Conservation (phyloP, 2,888 invertebrate species). For the Plagodis dolabraria region DNA sequence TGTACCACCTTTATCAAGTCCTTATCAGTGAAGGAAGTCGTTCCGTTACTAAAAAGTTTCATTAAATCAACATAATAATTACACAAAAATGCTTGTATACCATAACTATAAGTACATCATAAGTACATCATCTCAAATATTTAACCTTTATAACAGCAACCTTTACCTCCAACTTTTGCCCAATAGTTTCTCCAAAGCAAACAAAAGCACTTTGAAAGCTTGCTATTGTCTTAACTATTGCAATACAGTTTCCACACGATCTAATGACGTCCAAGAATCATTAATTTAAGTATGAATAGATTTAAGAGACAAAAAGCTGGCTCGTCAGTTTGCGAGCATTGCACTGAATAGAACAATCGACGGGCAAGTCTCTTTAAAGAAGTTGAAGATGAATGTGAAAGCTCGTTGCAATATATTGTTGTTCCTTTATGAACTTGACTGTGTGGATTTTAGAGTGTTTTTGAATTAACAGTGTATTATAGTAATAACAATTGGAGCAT, state of each 20-base stretch:
- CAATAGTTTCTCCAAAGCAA: slow-evolving; percentile 23
- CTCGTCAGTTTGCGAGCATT: slow-evolving; percentile 23
- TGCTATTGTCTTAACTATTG: slow-evolving; percentile 40
- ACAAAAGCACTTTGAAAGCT: slow-evolving; percentile 26
- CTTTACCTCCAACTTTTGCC: slow-evolving; percentile 1
- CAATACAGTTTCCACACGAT: slow-evolving; percentile 42
- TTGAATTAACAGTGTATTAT: too few species aligned
- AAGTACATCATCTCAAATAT: background rate
- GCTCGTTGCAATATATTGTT: too few species aligned
- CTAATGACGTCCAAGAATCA: slow-evolving; percentile 50
- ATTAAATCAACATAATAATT: too few species aligned
- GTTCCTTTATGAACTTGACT: too few species aligned
- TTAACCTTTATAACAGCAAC: slow-evolving; percentile 4
- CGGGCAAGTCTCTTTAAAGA: slow-evolving; percentile 1
- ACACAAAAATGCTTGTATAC: too few species aligned
- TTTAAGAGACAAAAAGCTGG: slow-evolving; percentile 41
- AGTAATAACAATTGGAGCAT: too few species aligned
- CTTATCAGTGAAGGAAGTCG: too few species aligned
- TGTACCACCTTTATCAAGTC: too few species aligned
- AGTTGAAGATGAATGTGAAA: background rate
- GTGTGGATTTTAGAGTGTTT: too few species aligned
- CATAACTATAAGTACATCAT: too few species aligned
- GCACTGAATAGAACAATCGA: slow-evolving; percentile 3
- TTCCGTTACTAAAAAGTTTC: too few species aligned
- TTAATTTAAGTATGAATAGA: slow-evolving; percentile 58